These are phyloP conservation scores for Malthinus flaveolus DNA, from an alignment of 2,888 invertebrate species.

Conservation along the genomic window DNA sequence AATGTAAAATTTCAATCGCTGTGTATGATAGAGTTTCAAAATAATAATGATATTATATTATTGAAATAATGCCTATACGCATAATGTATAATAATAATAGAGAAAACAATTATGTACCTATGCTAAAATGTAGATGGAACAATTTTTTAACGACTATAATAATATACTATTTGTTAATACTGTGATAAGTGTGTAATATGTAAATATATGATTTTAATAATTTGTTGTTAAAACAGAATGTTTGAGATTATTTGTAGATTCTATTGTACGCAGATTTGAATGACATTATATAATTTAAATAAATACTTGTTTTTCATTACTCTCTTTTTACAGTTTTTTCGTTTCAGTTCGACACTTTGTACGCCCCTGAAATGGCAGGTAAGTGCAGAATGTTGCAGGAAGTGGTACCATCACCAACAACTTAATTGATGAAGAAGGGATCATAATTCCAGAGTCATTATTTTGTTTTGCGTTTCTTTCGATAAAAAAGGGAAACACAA, in stretches of 20 bases:
- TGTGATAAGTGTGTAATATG: conserved; percentile 20
- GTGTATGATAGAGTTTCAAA: conserved; percentile 23
- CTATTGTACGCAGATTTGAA: conserved; percentile 25
- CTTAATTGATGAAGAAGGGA: too few relatives aligned
- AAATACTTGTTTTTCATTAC: not conserved
- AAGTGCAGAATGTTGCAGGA: too few relatives aligned
- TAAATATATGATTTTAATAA: conserved; percentile 11
- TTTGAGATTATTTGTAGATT: conserved; percentile 19
- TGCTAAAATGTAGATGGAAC: not conserved
- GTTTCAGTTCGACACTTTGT: too few relatives aligned
- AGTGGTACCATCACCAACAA: too few relatives aligned
- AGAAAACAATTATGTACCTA: not conserved
- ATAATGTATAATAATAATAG: conserved; percentile 2
- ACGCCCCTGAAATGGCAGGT: too few relatives aligned
- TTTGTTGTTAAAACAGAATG: conserved; percentile 11
- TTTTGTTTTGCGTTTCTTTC: too few relatives aligned
- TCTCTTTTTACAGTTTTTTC: too few relatives aligned
- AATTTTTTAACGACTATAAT: not conserved
- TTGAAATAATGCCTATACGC: conserved; percentile 10
- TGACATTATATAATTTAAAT: conserved; percentile 8
- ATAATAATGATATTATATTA: not conserved
- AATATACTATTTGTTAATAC: conserved; percentile 17
- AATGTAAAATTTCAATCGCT: conserved; percentile 18
- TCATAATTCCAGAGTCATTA: too few relatives aligned
- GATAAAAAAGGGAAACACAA: too few relatives aligned